Percentiles rank a stretch among this genome's conserved stretches.
These are phyloP conservation scores for Cebidichthys violaceus DNA, from an alignment of 2,113 vertebrate genomes.

Conservation along the genomic window DNA sequence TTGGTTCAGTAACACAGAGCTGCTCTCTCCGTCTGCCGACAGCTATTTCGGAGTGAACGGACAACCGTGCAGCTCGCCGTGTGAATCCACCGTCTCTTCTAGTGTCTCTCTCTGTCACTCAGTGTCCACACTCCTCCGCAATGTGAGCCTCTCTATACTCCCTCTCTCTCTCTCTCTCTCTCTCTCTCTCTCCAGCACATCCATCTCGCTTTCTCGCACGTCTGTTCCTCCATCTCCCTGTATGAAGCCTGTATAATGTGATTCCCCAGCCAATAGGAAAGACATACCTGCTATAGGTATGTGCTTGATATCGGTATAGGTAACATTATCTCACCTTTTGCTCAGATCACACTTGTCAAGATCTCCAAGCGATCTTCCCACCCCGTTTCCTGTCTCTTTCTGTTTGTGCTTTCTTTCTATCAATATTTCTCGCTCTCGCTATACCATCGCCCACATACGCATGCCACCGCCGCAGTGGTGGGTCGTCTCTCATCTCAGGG, in stretches of 20 bases:
- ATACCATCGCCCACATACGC: constrained; percentile 69
- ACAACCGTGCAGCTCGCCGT: constrained; percentile 11
- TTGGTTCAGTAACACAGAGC: not conserved
- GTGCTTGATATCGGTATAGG: not conserved
- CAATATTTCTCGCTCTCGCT: constrained; percentile 62
- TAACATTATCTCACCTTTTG: not conserved
- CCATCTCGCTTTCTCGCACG: not conserved
- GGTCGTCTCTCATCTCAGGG: constrained; percentile 73
- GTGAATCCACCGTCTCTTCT: not conserved
- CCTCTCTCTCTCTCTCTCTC: not conserved
- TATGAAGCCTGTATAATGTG: not conserved
- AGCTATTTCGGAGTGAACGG: not conserved
- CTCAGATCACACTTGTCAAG: not conserved
- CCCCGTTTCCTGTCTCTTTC: constrained; percentile 30
- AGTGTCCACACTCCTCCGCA: constrained; percentile 22
- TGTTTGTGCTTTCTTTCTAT: constrained; percentile 64
- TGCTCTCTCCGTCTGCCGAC: not conserved
- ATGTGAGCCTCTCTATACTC: not conserved
- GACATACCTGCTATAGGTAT: not conserved
- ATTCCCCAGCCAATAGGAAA: not conserved
- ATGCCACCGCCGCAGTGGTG: constrained; percentile 65
- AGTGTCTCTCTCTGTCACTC: constrained; percentile 26
- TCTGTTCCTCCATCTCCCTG: not conserved
- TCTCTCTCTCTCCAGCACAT: not conserved
- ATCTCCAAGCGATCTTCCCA: constrained; percentile 6